These are phyloP conservation scores for Lasiommata megera DNA, from an alignment of 2,888 invertebrate genomes.

Conservation along the genomic window DNA sequence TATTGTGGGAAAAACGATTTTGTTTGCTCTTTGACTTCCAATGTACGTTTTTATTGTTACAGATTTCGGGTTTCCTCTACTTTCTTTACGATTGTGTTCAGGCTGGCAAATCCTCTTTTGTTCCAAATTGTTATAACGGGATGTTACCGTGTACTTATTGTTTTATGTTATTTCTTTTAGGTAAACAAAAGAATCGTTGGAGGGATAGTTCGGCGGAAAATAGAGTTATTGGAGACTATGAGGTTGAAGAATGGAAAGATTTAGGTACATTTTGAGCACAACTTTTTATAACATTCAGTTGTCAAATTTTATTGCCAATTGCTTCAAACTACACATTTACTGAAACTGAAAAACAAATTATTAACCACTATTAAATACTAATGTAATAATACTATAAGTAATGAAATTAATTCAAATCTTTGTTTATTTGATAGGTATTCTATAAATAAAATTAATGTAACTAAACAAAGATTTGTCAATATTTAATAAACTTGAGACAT, in stretches of 20 bases:
- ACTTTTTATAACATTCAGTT: no score
- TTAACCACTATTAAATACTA: no score
- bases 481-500: no score
- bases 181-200: conserved; percentile 81
- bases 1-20: conserved; percentile 77
- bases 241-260: conserved; percentile 88
- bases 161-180: conserved; percentile 45
- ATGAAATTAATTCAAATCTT: no score
- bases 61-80: conserved; percentile 66
- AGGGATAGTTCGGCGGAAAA: conserved; percentile 80
- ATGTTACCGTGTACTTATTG: conserved; percentile 15
- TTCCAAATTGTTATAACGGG: conserved; percentile 36
- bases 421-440: no score
- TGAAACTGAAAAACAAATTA: no score
- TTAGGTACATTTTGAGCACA: conserved; percentile 81
- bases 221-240: conserved; percentile 85
- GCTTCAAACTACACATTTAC: no score
- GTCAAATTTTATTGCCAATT: no score
- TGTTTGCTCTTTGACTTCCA: conserved; percentile 76
- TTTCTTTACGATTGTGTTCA: conserved; percentile 63
- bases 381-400: no score
- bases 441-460: no score
- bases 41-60: conserved; percentile 72
- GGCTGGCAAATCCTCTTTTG: conserved; percentile 60
- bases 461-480: no score